Base-by-base conservation (phyloP, 2,888 invertebrate genomes). In the Lithosia quadra region DNA sequence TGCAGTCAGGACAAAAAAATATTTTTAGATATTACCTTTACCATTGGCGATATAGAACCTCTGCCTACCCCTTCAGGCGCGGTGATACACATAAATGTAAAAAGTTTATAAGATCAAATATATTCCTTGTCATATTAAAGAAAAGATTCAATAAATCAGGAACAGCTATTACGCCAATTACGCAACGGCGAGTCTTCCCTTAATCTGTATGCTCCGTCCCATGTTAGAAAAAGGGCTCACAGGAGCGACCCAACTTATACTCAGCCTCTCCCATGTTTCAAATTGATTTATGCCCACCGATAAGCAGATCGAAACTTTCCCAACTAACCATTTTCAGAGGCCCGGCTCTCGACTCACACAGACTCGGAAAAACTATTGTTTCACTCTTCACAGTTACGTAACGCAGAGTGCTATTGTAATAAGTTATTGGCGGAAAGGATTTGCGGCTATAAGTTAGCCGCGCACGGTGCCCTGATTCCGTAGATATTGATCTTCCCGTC, bases 101-200 rank as follows among this genome's bases (percentile, higher is more conserved):
- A n/a, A 49, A 49, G 9, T n/a, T 8, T 43, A 43, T 43, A 18
- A 43, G 43, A 49, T n/a, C 8, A 49, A 49, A 49, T 49, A 49
- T 49, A 49, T n/a, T 8, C 49, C 8, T 8, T n/a, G 49, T 49
- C 49, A 49, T 49, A n/a, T 49, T 78, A 72, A 75, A 43, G 18
- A 28, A 81, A 79, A 84, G 72, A 82, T 75, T 74, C 84, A 83
- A 92, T 92, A 93, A 93, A 93, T 93, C 92, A 90, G 83, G 9
- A 49, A 86, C 83, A 90, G 88, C 89, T 90, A 92, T 92, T 92
- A 92, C 92, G 92, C 92, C 94, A 93, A 94, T 94, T 94, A 94
- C 91, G 86, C 90, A 89, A 87, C 86, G 90, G 90, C 84, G 91
- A 92, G 90, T 85, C 84, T 86, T 86, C 88, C 91, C 90, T 87